Conservation (phyloP, 2,113 vertebrate species). For the Leiothrix lutea region DNA sequence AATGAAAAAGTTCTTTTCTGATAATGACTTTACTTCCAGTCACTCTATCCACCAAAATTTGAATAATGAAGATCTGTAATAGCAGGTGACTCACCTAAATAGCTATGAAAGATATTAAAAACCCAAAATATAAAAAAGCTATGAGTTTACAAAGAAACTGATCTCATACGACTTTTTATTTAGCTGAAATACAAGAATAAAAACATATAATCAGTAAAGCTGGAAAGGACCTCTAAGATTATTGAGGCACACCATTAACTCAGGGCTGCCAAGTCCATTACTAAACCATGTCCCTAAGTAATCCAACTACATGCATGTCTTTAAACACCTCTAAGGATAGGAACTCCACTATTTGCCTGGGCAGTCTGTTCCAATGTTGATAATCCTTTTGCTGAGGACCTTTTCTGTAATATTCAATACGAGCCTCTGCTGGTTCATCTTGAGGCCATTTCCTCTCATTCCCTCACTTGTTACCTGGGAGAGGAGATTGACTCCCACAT, state of each 20-base stretch:
- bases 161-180: background rate
- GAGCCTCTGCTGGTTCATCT: background rate
- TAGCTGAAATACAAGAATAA: background rate
- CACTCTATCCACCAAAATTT: background rate
- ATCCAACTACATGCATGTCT: background rate
- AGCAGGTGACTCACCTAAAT: background rate
- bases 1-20: background rate
- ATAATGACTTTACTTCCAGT: background rate
- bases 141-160: background rate
- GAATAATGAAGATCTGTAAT: background rate
- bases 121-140: accelerated
- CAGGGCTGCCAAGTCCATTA: background rate
- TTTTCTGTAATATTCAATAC: background rate
- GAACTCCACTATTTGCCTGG: background rate
- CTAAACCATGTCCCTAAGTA: background rate
- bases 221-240: background rate
- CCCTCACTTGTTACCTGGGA: background rate
- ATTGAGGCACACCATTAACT: background rate
- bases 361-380: background rate
- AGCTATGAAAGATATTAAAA: background rate
- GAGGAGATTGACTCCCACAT: background rate
- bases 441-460: background rate
- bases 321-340: background rate
- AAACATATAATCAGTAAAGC: background rate
- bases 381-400: background rate